Evolutionary conservation across 2,888 invertebrate genomes (phyloP), one percentile per base, ranked within the genome.

Genomic region (Stictocephala bisonia): DNA sequence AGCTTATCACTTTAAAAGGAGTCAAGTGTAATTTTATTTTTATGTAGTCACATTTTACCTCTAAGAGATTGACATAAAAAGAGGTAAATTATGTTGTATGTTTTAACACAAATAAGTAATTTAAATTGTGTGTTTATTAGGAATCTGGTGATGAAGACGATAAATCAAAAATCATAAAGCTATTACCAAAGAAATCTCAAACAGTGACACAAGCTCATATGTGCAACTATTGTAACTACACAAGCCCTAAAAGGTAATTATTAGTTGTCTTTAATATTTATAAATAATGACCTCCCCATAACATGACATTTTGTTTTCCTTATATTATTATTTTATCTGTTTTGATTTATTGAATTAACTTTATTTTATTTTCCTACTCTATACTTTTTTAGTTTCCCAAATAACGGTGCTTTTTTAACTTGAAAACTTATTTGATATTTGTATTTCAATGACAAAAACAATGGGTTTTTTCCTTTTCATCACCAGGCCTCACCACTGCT

Each of bases 191-290:
- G 81, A 88, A 89, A 82, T 87, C 88, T 58, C 88, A 90, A 81
- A 84, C 84, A 70, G 89, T 90, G 3, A 85, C 89, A 0, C 91
- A 90, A 82, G 88, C 91, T 20, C 92, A 92, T 82, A 92, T 91
- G 85, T 98, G 98, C 84, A 92, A 90, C 81, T 95, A 95, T 82
- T 98, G 98, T 83, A 90, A 92, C 77, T 98, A 98, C 84, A 93
- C 93, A 13, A 95, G 94, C 82, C 92, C 93, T 3, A 95, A 97
- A 83, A 88, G 93, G 87, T 90, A 79, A 83, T 81, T 75, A 56
- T 53, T 7, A 7, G 9, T 11, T 35, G n/a, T n/a, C n/a, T n/a
- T n/a, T 50, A 18, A 29, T 50, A 20, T 3, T 4, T n/a, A n/a
- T n/a, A n/a, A n/a, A n/a, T n/a, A n/a, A n/a, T n/a, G n/a, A n/a